phyloP scores from a whole-genome alignment of 1,140 invertebrate species.

The Palaemon carinicauda region DNA sequence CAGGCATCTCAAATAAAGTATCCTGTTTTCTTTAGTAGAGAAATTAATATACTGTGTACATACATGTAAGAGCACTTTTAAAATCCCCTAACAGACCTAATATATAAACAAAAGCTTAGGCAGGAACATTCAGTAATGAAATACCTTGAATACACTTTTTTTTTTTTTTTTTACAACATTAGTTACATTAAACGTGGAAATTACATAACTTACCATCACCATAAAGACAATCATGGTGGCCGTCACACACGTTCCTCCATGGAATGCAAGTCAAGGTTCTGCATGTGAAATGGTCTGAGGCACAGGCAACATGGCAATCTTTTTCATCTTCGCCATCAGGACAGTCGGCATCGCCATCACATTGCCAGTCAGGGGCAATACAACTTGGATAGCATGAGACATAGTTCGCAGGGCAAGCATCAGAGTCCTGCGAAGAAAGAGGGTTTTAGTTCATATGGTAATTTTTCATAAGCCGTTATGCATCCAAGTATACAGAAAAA shows the following conservation, averaged over 20 bases:
- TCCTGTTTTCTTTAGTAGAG: too few relatives aligned
- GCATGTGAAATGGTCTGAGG: slow-evolving; percentile 33
- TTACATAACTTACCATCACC: slow-evolving; percentile 71
- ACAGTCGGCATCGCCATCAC: slow-evolving; percentile 75
- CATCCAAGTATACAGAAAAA: too few relatives aligned
- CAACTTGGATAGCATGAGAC: slow-evolving; percentile 66
- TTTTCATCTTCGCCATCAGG: slow-evolving; percentile 67
- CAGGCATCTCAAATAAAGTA: too few relatives aligned
- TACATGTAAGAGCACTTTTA: too few relatives aligned
- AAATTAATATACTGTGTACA: too few relatives aligned
- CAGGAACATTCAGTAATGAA: too few relatives aligned
- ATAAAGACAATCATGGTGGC: slow-evolving; percentile 83
- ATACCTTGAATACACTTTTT: too few relatives aligned
- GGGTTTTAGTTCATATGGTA: neutral
- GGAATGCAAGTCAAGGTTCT: slow-evolving; percentile 74
- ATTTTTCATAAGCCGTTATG: neutral
- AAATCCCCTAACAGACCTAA: too few relatives aligned
- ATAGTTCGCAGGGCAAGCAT: slow-evolving; percentile 33
- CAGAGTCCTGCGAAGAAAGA: neutral
- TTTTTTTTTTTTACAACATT: too few relatives aligned
- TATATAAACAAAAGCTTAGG: too few relatives aligned
- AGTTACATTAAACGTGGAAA: neutral
- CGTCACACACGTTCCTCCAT: slow-evolving; percentile 82
- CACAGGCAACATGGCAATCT: slow-evolving; percentile 62
- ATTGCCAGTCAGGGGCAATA: slow-evolving; percentile 69